Evolutionary conservation across 1,140 invertebrate genomes (phyloP).

Genomic region (Lepidurus apus): DNA sequence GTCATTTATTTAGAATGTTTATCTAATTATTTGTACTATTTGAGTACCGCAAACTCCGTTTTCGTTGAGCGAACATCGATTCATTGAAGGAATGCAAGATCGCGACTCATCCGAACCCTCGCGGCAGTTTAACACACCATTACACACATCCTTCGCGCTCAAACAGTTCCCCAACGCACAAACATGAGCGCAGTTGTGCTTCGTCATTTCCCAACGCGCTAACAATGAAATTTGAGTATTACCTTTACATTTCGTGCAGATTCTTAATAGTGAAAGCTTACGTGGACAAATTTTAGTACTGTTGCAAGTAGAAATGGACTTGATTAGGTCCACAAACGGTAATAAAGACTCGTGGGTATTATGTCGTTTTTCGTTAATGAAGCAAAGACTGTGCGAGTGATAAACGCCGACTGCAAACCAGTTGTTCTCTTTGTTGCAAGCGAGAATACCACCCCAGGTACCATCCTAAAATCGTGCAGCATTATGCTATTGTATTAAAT

Average conservation of each 20-base stretch:
- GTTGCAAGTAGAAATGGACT: not conserved
- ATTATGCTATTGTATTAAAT: not conserved
- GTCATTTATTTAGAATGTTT: not conserved
- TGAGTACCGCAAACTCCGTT: not conserved
- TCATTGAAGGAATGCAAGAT: not conserved
- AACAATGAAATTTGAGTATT: no score
- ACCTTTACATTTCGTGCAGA: no score
- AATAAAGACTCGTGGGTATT: not conserved
- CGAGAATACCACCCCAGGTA: not conserved
- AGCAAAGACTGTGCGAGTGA: not conserved
- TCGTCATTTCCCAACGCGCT: not conserved
- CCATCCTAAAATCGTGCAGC: not conserved
- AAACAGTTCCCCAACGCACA: slow-evolving; percentile 30
- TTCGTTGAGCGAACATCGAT: not conserved
- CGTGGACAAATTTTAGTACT: not conserved
- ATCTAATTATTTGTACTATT: no score
- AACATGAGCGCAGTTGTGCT: not conserved
- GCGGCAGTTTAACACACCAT: slow-evolving; percentile 29
- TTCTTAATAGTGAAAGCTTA: no score
- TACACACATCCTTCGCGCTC: not conserved
- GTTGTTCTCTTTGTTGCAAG: not conserved
- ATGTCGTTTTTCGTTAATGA: not conserved
- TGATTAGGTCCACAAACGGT: not conserved
- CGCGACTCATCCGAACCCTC: slow-evolving; percentile 27
- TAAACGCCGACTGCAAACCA: not conserved